Evolutionary conservation across 2,888 invertebrate genomes (phyloP).

Genomic region (Aphodius sticticus): DNA sequence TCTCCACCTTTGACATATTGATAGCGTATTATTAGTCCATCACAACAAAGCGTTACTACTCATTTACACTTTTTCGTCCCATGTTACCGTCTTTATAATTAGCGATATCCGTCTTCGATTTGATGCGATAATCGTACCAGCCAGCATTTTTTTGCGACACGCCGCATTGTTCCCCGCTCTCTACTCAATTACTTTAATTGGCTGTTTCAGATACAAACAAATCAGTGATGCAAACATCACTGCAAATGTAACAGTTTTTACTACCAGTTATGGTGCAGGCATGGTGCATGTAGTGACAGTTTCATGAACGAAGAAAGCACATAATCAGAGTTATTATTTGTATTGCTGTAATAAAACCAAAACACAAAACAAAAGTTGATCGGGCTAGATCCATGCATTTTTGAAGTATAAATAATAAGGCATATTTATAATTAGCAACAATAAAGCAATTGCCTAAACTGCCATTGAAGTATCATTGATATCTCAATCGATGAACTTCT

Average conservation of each 20-base stretch:
- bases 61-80: conserved; percentile 17
- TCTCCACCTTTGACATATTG: conserved; percentile 9
- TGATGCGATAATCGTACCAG: conserved; percentile 16
- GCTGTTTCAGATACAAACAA: neutral
- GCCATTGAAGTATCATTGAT: too few relatives aligned
- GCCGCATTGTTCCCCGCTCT: neutral
- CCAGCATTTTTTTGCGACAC: conserved; percentile 5
- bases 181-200: neutral
- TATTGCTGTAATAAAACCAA: too few relatives aligned
- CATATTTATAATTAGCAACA: too few relatives aligned
- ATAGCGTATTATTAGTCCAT: conserved; percentile 20
- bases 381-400: too few relatives aligned
- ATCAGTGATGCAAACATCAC: neutral
- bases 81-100: conserved; percentile 18
- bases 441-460: too few relatives aligned
- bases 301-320: too few relatives aligned
- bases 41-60: conserved; percentile 15
- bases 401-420: too few relatives aligned
- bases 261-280: neutral
- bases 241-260: neutral
- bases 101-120: conserved; percentile 20
- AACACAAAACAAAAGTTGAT: too few relatives aligned
- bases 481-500: too few relatives aligned
- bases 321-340: too few relatives aligned
- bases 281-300: neutral